Evolutionary conservation across 1,140 invertebrate genomes (phyloP).

Genomic region (Aphis craccivora): DNA sequence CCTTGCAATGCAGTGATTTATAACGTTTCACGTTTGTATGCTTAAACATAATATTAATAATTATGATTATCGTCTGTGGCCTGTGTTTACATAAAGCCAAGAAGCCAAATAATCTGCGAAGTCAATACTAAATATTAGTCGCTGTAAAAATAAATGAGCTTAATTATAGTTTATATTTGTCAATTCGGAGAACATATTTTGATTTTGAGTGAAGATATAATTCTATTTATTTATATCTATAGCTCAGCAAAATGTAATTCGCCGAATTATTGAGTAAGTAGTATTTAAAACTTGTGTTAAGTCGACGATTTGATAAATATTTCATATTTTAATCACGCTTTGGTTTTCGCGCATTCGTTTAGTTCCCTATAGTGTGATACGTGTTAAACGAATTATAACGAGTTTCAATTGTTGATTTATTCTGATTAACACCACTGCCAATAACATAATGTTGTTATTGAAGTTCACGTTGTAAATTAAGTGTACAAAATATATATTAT

Average conservation of each 20-base stretch:
- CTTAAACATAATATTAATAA: neutral
- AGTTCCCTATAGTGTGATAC: neutral
- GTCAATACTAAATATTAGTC: neutral
- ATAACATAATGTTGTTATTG: neutral
- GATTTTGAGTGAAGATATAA: neutral
- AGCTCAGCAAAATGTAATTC: neutral
- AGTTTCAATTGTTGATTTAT: slow-evolving; percentile 1
- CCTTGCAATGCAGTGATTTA: neutral
- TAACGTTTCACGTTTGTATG: neutral
- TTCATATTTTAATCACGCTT: neutral
- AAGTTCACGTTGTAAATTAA: neutral
- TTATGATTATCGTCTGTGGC: neutral
- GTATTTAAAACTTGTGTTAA: neutral
- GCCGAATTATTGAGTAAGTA: neutral
- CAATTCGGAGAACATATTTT: neutral
- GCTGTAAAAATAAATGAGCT: neutral
- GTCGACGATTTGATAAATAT: neutral
- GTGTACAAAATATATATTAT: neutral
- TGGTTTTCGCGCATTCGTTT: neutral
- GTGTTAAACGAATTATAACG: slow-evolving; percentile 16
- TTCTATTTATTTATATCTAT: neutral
- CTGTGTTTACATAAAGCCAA: neutral
- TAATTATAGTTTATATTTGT: too few species aligned
- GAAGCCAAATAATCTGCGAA: neutral
- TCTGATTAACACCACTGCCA: neutral